Conservation (phyloP, 2,888 invertebrate species). For the Tineola bisselliella region DNA sequence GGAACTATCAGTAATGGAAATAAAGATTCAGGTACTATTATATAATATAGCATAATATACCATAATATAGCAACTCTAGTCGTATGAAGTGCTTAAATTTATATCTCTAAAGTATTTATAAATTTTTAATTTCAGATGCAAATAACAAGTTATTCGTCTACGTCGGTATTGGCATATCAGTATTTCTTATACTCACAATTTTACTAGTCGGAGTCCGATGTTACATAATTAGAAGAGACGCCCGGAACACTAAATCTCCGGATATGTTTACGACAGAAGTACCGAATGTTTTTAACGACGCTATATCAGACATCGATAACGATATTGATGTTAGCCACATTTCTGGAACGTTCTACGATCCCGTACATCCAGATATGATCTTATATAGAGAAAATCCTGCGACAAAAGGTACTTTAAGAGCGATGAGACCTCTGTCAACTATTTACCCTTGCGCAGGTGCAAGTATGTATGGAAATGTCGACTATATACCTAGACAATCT, state of each 20-base stretch:
- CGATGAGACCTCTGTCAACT: conserved; percentile 56
- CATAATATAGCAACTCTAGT: too few relatives aligned
- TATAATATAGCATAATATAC: too few relatives aligned
- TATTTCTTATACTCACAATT: conserved; percentile 28
- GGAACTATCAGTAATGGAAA: background rate
- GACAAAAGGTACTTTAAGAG: conserved; percentile 43
- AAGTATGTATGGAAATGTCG: conserved; percentile 55
- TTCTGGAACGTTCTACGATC: conserved; percentile 56
- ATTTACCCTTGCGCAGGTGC: conserved; percentile 50
- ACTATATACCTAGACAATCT: conserved; percentile 39
- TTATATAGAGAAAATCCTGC: conserved; percentile 49
- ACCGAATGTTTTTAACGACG: conserved; percentile 55
- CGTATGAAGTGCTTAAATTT: too few relatives aligned
- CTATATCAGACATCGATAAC: conserved; percentile 52
- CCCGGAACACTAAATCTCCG: conserved; percentile 44
- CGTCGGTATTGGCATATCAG: conserved; percentile 30
- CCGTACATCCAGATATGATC: conserved; percentile 54
- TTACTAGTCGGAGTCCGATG: conserved; percentile 33
- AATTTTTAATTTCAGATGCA: conserved; percentile 11
- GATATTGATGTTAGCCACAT: conserved; percentile 55
- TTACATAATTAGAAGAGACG: conserved; percentile 31
- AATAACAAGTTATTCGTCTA: conserved; percentile 26
- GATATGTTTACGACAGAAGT: conserved; percentile 57
- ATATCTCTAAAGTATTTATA: background rate
- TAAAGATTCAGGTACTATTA: background rate